These are phyloP conservation scores for Hiodon tergisus DNA, from an alignment of 2,113 vertebrate species.

Conservation along the genomic window DNA sequence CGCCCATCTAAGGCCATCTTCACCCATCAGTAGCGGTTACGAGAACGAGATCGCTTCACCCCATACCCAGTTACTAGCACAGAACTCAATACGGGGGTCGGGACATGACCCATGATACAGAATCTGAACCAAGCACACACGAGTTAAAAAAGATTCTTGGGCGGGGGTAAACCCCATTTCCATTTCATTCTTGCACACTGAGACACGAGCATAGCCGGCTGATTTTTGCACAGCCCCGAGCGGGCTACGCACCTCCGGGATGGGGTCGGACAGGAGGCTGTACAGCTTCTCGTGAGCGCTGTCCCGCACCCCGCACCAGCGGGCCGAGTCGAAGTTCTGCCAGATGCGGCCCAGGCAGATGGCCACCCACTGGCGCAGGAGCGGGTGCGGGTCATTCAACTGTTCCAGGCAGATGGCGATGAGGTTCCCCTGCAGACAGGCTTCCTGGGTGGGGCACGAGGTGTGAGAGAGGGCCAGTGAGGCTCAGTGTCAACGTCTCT, in stretches of 20 bases:
- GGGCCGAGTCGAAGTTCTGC: conserved; percentile 96
- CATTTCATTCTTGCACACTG: neutral
- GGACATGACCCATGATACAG: no score
- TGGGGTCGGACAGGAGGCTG: conserved; percentile 88
- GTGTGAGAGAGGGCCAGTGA: neutral
- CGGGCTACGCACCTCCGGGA: conserved; percentile 76
- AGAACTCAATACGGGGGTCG: no score
- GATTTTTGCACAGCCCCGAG: no score
- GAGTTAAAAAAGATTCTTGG: neutral
- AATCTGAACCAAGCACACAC: no score
- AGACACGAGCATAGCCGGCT: neutral
- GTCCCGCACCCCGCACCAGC: conserved; percentile 95
- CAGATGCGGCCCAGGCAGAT: conserved; percentile 95
- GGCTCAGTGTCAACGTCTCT: no score
- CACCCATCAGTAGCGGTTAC: no score
- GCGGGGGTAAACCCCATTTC: neutral
- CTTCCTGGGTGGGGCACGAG: conserved; percentile 67
- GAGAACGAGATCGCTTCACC: no score
- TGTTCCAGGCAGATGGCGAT: conserved; percentile 97
- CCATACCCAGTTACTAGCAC: no score
- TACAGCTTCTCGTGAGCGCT: conserved; percentile 97
- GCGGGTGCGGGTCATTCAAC: conserved; percentile 86
- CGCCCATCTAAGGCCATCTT: neutral
- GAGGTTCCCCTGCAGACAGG: conserved; percentile 93
- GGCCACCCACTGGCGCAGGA: conserved; percentile 96